Conservation (phyloP, 2,888 invertebrate species). For the Drosophila anceps region DNA sequence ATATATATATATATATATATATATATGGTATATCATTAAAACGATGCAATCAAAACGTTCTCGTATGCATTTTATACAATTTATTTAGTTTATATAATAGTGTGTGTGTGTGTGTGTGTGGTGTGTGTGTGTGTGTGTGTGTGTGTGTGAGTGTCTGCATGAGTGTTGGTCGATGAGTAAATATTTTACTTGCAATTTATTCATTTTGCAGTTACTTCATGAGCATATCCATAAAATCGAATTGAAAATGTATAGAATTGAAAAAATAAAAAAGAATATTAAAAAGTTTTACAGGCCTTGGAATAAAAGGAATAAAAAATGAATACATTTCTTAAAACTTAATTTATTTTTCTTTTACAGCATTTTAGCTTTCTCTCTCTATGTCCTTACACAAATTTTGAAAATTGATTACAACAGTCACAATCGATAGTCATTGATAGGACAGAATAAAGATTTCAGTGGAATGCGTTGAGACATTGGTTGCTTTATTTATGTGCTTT, state of each 20-base stretch:
- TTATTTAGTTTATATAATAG: conserved; percentile 21
- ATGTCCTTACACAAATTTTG: neutral
- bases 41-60: conserved; percentile 43
- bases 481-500: conserved; percentile 25
- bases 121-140: conserved; percentile 14
- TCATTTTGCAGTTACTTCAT: conserved; percentile 19
- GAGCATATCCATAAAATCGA: neutral
- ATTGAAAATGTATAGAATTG: neutral
- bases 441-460: conserved; percentile 7
- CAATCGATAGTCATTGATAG: conserved; percentile 17
- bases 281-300: no score
- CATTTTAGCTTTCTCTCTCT: neutral
- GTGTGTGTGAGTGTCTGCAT: conserved; percentile 20
- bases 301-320: neutral
- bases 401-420: conserved; percentile 74
- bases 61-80: conserved; percentile 50
- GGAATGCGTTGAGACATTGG: conserved; percentile 20
- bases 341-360: neutral
- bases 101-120: no score
- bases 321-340: neutral
- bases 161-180: conserved; percentile 4
- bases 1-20: conserved; percentile 8
- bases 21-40: conserved; percentile 37
- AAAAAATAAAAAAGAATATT: neutral
- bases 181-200: conserved; percentile 13